Base-by-base conservation (phyloP, 2,113 vertebrate species). In the Pavo muticus region DNA sequence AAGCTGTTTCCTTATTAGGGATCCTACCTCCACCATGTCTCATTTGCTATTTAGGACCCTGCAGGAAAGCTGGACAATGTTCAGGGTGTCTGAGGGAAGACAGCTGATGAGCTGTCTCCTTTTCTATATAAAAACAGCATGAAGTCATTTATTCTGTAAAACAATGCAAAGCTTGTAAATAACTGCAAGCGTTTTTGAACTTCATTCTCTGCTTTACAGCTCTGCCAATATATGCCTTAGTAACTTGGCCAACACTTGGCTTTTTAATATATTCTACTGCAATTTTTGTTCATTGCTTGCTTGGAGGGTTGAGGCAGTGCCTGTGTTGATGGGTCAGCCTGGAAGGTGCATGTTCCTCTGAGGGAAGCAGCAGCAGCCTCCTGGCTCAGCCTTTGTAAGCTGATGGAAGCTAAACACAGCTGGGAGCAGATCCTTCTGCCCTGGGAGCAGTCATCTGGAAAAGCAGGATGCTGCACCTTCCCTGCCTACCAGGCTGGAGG, bases 121-220 rank as follows among this genome's bases (percentile, higher is more conserved):
- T 71, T 35, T 81, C 85, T 40, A 3, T 29, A 27, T 2, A 71
- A 90, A 91, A 40, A 0, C 29, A 74, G 56, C 69, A 54, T 37
- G 19, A 94, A 87, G 37, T 77, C 25, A 94, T 93, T 88, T 78
- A 77, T 90, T 95, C 69, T 37, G 21, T 7, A 78, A 75, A 94
- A 90, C 82, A 86, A 89, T 15, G 57, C 23, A 60, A 86, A 44
- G 14, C 73, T 87, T 92, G 93, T 74, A 86, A 96, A 94, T 83
- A 90, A 88, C 85, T 77, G 42, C 75, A 54, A 93, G 65, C 93
- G 48, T 47, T 90, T 84, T 82, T 65, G 32, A 57, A 64, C 87
- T 84, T 78, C 75, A 25, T 94, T 80, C 90, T 67, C 30, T 61
- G 76, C 82, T 84, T 81, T 86, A 48, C 83, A 79, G 69, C 57